These are phyloP conservation scores for Lytechinus variegatus DNA, from an alignment of 35 echinoderm and acorn worm species.

Conservation along the genomic window DNA sequence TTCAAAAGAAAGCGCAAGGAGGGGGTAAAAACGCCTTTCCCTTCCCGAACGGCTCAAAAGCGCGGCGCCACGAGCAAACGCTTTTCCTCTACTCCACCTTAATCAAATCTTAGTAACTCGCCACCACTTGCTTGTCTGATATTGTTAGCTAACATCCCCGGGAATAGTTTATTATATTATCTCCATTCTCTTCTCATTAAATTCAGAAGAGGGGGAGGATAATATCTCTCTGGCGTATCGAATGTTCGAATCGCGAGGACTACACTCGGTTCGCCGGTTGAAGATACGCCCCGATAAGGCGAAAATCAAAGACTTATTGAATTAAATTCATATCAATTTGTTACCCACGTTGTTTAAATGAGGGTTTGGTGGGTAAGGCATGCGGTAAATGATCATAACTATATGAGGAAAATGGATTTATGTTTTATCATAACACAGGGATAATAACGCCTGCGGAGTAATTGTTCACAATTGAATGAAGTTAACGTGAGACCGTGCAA, in stretches of 20 bases:
- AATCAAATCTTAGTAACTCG: background rate
- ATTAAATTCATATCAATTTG: background rate
- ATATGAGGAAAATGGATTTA: conserved; percentile 1
- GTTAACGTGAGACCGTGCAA: background rate
- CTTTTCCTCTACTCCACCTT: background rate
- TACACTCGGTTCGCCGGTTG: background rate
- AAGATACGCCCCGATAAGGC: background rate
- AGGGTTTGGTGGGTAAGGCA: background rate
- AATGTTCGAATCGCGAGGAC: background rate
- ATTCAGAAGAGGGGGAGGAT: background rate
- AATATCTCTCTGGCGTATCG: conserved; percentile 4
- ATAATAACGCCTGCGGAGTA: background rate
- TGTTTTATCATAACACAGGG: background rate
- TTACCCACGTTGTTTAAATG: conserved; percentile 11
- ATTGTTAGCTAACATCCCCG: background rate
- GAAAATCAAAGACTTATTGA: background rate
- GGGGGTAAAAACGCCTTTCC: background rate
- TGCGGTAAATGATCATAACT: conserved; percentile 3
- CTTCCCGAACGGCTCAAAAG: background rate
- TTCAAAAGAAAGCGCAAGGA: background rate
- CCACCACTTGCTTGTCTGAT: background rate
- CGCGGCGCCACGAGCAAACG: background rate
- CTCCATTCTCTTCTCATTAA: background rate
- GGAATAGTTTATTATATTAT: background rate
- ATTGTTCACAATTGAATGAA: background rate